Evolutionary conservation across 2,113 vertebrate genomes (phyloP), one percentile per base, ranked within the genome.

Genomic region (Romanogobio albipinnatus): DNA sequence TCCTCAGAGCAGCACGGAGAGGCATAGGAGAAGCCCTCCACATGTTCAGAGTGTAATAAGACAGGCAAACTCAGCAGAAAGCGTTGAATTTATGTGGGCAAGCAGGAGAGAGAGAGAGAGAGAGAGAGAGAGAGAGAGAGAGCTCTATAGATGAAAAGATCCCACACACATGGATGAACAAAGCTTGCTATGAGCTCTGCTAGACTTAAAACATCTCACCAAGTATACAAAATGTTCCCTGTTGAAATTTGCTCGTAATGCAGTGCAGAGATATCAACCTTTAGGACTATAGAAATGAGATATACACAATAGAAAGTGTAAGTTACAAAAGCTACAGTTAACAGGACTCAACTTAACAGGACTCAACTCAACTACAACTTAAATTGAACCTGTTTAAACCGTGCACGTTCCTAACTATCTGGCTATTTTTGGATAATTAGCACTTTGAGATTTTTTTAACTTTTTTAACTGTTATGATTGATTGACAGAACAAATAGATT

Each of bases 1-100:
- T 70, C 80, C n/a, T 85, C 62, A 9, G n/a, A 70, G 61, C 51
- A 22, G 66, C 61, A 64, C 9, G 2, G 45, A 39, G 59, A 80
- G 58, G 78, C 78, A 19, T 39, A 82, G 64, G 64, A 71, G 64
- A 53, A 70, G 33, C 10, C 47, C 62, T 82, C 29, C 49, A 53
- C 64, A 58, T 58, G 64, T 71, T 71, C 64, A 26, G 33, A 64
- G 51, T 22, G 53, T 39, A 59, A 59, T n/a, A 81, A 19, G 66
- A 47, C 53, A 58, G 62, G 36, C 76, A 14, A 70, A 53, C 13
- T 70, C 59, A 39, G 33, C 61, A 53, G 49, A 71, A 82, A 71
- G 15, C 19, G 2, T 15, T 17, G 74, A 76, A 14, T 73, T 47
- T 26, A 47, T 9, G 58, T 47, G 58, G n/a, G 76, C 3, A 62